Conservation (phyloP, 1,140 invertebrate species). For the Sarcophaga bullata region DNA sequence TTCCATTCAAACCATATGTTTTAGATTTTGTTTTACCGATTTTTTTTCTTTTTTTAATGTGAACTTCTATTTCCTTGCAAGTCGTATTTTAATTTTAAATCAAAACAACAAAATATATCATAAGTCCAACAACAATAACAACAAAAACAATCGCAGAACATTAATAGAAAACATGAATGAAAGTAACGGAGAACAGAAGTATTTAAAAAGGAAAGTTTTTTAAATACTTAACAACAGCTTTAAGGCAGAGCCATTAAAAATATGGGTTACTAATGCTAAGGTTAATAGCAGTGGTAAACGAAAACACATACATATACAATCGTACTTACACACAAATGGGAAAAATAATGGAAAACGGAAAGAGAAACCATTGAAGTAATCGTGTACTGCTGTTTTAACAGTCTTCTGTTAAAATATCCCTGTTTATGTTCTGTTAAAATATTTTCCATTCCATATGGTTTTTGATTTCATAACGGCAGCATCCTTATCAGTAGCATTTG, state of each 20-base stretch:
- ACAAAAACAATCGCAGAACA: neutral
- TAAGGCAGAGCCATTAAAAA: neutral
- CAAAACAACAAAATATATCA: too few relatives aligned
- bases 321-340: neutral
- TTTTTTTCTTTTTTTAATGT: too few relatives aligned
- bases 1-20: too few relatives aligned
- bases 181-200: neutral
- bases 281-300: neutral
- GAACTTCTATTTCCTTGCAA: too few relatives aligned
- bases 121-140: too few relatives aligned
- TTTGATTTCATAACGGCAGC: neutral
- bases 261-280: constrained; percentile 4
- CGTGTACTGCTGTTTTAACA: neutral
- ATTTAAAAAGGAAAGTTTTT: neutral
- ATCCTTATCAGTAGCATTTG: constrained; percentile 1
- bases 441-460: neutral
- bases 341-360: neutral
- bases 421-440: too few relatives aligned
- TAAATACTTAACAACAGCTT: neutral
- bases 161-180: neutral
- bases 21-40: too few relatives aligned
- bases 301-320: neutral
- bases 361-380: neutral
- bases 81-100: too few relatives aligned
- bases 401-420: neutral